Evolutionary conservation across 2,797 vertebrate species (phyloP).

Genomic region (Pseudomugil gertrudae): DNA sequence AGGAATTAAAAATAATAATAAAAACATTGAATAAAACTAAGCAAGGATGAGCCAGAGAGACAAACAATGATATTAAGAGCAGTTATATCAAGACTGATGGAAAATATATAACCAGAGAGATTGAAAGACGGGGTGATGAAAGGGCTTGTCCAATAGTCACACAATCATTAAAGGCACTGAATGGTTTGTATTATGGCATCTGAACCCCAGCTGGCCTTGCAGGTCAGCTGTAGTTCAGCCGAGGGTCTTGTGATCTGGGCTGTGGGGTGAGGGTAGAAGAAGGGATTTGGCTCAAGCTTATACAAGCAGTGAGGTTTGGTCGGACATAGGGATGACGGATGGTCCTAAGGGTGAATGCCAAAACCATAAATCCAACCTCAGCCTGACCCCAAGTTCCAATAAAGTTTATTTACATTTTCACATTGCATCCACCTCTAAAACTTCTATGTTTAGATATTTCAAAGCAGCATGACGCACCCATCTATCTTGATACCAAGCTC

Average conservation of each 20-base stretch:
- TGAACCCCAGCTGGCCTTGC: slow-evolving; percentile 90
- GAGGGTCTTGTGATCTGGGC: slow-evolving; percentile 87
- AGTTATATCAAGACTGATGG: slow-evolving; percentile 10
- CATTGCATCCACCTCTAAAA: slow-evolving; percentile 81
- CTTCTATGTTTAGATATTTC: slow-evolving; percentile 82
- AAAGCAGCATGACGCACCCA: slow-evolving; percentile 65
- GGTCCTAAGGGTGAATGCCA: slow-evolving; percentile 84
- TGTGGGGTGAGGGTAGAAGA: slow-evolving; percentile 65
- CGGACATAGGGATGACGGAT: slow-evolving; percentile 85
- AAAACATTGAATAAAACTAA: not conserved
- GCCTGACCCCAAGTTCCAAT: slow-evolving; percentile 84
- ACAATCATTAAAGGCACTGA: slow-evolving; percentile 81
- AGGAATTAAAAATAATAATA: not conserved
- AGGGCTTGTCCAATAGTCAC: slow-evolving; percentile 49
- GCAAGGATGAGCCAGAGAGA: slow-evolving; percentile 1
- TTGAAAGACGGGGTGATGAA: slow-evolving; percentile 27
- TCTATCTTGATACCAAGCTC: slow-evolving; percentile 63
- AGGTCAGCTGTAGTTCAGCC: slow-evolving; percentile 92
- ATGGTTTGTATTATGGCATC: slow-evolving; percentile 88
- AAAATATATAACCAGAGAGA: slow-evolving; percentile 32
- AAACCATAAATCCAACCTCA: slow-evolving; percentile 86
- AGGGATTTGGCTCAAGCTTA: slow-evolving; percentile 70
- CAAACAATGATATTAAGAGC: slow-evolving; percentile 24
- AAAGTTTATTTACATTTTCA: slow-evolving; percentile 90
- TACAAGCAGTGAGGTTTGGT: slow-evolving; percentile 55